A percentile compares a stretch with the other conserved stretches of the same genome.
Conservation (phyloP, 2,888 invertebrate genomes). For the Drosophila meridionalis region DNA sequence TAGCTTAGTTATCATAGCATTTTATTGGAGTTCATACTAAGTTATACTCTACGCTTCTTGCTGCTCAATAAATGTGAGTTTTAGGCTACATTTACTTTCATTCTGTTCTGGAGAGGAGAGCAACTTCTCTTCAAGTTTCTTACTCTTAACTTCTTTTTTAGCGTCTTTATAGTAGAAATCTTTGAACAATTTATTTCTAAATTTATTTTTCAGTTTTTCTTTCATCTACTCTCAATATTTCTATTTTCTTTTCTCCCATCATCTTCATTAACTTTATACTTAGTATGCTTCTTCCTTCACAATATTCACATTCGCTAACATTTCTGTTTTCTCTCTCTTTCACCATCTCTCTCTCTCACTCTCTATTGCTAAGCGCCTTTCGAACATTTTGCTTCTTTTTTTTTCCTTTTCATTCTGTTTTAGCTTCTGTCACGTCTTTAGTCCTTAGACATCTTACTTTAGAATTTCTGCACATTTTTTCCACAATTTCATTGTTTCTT, state of each 20-base stretch:
- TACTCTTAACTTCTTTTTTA: neutral
- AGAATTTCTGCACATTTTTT: neutral
- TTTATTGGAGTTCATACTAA: neutral
- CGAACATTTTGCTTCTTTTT: neutral
- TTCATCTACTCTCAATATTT: too few relatives aligned
- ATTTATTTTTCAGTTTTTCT: too few relatives aligned
- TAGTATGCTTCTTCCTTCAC: neutral
- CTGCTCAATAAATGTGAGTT: neutral
- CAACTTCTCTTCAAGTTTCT: neutral
- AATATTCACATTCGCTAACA: too few relatives aligned
- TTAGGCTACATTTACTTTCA: neutral
- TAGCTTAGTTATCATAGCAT: neutral
- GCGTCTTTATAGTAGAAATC: neutral
- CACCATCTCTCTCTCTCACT: neutral
- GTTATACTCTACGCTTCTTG: neutral
- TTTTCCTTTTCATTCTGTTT: neutral
- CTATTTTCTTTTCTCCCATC: neutral
- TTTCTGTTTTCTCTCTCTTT: too few relatives aligned
- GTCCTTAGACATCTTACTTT: neutral
- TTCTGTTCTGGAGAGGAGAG: neutral
- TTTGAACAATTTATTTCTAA: too few relatives aligned
- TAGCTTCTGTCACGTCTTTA: neutral
- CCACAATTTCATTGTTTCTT: neutral
- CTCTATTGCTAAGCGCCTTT: neutral
- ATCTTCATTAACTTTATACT: neutral